Base-by-base conservation (phyloP, 2,113 vertebrate genomes). In the Otis tarda region DNA sequence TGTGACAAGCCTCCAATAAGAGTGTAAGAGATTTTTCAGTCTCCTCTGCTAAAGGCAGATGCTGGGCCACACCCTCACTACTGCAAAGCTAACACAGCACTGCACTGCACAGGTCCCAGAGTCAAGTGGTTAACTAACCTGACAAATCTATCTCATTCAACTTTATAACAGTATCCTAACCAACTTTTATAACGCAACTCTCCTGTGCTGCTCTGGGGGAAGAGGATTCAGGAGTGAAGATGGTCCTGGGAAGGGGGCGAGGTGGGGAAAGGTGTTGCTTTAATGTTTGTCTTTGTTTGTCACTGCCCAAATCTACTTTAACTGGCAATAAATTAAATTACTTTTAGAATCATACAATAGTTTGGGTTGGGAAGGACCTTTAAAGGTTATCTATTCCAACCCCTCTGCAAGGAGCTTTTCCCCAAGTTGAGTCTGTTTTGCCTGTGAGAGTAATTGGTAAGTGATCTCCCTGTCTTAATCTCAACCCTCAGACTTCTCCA, bases 211-310 rank as follows among this genome's bases (percentile, higher is more conserved):
- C 24, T 68, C 19, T 69, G 31, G 6, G 28, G 4, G 17, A 53
- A 39, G 33, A 70, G 3, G 52, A n/a, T 12, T 53, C 23, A 30
- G n/a, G 47, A 43, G 2, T 23, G 22, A n/a, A n/a, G 11, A 2
- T 70, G 17, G 6, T 84, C 17, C 22, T n/a, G 14, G 70, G 8
- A 87, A 81, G 5, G 17, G 1, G 19, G 0, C 4, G 64, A 73
- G 5, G 3, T 7, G 3, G 14, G 0, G 0, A 60, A 79, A 57
- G 2, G 1, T 49, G 4, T 30, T 80, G 10, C 10, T 76, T 87
- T 55, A 70, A 39, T 20, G 2, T 55, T 92, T 71, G 4, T 27
- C 3, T 73, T 57, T 53, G 3, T 35, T 86, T 80, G 7, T 53
- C 56, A 49, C 31, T 63, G 27, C 4, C 2, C 14, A 79, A 55